Evolutionary conservation across 2,113 vertebrate species (phyloP), one percentile per base, ranked within the genome.

Genomic region (Coregonus clupeaformis): DNA sequence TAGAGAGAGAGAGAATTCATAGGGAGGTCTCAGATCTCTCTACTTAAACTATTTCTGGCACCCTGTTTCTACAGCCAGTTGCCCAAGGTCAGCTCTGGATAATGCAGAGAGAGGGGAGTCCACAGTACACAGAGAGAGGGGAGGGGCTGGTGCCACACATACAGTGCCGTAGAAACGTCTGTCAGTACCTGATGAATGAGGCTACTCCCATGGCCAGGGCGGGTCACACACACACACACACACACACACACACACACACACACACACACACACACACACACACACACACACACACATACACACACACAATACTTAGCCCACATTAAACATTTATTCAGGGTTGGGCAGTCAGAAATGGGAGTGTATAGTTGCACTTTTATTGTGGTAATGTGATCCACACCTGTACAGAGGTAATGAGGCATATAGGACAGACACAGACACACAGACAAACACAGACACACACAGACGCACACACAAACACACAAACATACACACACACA

Each of bases 61-160:
- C 70, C 36, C 12, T 47, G 27, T 32, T 57, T 68, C 62, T 62
- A 11, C 42, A n/a, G 0, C 3, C 16, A 68, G 13, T 22, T 29
- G 32, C 66, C 65, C 72, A 81, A 80, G 73, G 68, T 75, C 80
- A 81, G 36, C n/a, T 20, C 63, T 57, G 47, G 73, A 65, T 60
- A 77, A 60, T 59, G 57, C 18, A 29, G 42, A 59, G 42, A 62
- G n/a, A 62, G 59, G 0, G 20, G 13, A 27, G 62, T 13, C 0
- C 62, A 64, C 7, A 62, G n/a, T 36, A 3, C n/a, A 64, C 3
- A 29, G 24, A 16, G 24, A 25, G n/a, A 25, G 2, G 5, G 27
- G 24, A 65, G 24, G 9, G 24, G 9, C 59, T 24, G 24, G n/a
- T 22, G 22, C 4, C 25, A 64, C 62, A 64, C 11, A n/a, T n/a